Evolutionary conservation across 2,888 invertebrate genomes (phyloP).

Genomic region (Corbicula japonica): DNA sequence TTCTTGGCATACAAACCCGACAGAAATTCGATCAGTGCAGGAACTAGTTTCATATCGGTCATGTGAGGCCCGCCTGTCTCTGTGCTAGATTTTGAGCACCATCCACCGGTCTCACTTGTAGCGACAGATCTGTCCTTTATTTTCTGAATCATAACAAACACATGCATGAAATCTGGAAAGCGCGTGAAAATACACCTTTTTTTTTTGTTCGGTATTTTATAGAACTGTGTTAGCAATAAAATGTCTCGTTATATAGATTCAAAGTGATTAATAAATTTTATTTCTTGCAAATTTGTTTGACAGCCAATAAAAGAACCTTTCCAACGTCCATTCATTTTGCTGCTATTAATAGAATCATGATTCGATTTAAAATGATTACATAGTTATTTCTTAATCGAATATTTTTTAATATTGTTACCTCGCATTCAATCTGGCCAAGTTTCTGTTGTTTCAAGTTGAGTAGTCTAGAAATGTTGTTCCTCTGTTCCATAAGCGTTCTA

Average conservation of each 20-base stretch:
- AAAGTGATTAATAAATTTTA: background rate
- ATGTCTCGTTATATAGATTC: background rate
- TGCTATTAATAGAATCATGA: background rate
- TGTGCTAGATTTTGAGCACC: constrained; percentile 57
- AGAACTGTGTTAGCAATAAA: background rate
- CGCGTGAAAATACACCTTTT: too few relatives aligned
- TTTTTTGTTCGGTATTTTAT: too few relatives aligned
- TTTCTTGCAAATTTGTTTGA: background rate
- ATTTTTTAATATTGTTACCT: constrained; percentile 36
- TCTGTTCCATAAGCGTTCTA: constrained; percentile 25
- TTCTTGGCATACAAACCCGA: constrained; percentile 33
- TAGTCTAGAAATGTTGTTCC: constrained; percentile 54
- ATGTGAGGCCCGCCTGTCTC: constrained; percentile 43
- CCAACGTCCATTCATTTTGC: background rate
- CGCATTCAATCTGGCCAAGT: constrained; percentile 58
- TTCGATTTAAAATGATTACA: background rate
- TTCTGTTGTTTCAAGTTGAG: constrained; percentile 52
- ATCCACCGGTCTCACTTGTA: constrained; percentile 57
- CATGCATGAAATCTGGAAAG: too few relatives aligned
- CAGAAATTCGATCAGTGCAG: constrained; percentile 57
- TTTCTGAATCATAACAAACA: constrained; percentile 2
- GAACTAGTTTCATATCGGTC: constrained; percentile 51
- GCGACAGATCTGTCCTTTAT: background rate
- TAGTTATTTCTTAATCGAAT: background rate
- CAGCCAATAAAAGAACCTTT: background rate